Evolutionary conservation across 1,140 invertebrate species (phyloP), one percentile per base, ranked within the genome.

Genomic region (Acromyrmex echinatior): DNA sequence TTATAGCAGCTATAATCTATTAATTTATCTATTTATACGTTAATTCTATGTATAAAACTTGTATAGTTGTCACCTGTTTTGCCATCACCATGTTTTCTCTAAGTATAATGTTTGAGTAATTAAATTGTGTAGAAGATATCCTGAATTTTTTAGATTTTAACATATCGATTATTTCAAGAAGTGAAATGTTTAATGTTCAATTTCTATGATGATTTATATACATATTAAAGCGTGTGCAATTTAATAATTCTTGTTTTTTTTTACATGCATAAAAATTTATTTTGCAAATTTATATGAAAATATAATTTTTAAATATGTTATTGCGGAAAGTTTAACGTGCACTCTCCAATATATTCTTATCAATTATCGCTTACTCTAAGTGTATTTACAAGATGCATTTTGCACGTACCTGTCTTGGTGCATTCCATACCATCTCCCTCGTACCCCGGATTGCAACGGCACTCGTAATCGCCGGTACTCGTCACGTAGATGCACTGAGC

Each of bases 371-470:
- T 56, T 56, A n/a, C 6, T n/a, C 16, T 21, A 58, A 81, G 10
- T 51, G 4, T 45, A 79, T 16, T 70, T 35, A 28, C 31, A 53
- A 78, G 56, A 73, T 70, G 51, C 66, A 58, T 18, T 58, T 78
- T 1, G 12, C 14, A 92, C 91, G 25, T 94, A 95, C 95, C 95
- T 93, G 82, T 93, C 65, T 94, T 94, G 4, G 95, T 96, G 92
- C 98, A 99, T 88, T 96, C 96, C 86, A 96, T 96, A 9, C 98
- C 98, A 94, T 99, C 97, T 35, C 98, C 98, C 89, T 97, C 96
- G 93, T 97, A 99, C 18, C 98, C 98, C 45, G 96, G 95, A 45
- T 97, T 97, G 92, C 99, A 99, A 35, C 97, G 96, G 93, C 98
- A 99, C 60, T 97, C 95, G 91, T 98, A 98, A 7, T 91, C 95